Percentiles rank a stretch among this genome's conserved stretches.
Evolutionary conservation across 1,140 invertebrate species (phyloP).

Genomic region (Nixonia krombeini): DNA sequence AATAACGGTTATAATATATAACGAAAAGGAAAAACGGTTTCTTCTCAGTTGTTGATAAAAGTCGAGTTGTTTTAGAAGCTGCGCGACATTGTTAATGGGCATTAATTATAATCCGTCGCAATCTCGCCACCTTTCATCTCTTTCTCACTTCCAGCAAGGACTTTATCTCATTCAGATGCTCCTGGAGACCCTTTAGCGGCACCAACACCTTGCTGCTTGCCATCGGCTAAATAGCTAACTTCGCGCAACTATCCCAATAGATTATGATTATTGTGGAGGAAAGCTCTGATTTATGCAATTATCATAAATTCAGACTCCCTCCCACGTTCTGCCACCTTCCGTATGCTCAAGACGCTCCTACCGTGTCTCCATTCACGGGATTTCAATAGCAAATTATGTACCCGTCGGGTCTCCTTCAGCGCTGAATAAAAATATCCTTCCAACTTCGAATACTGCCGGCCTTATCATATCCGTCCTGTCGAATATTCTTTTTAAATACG

Average conservation of each 20-base stretch:
- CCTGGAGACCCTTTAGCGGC: slow-evolving; percentile 50
- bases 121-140: slow-evolving; percentile 31
- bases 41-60: too few relatives aligned
- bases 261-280: slow-evolving; percentile 72
- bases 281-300: slow-evolving; percentile 72
- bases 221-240: slow-evolving; percentile 71
- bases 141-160: slow-evolving; percentile 53
- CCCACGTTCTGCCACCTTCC: slow-evolving; percentile 60
- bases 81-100: slow-evolving; percentile 18
- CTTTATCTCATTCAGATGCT: slow-evolving; percentile 64
- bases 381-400: slow-evolving; percentile 69
- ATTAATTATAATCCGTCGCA: slow-evolving; percentile 46
- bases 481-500: not conserved
- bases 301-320: slow-evolving; percentile 68
- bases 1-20: too few relatives aligned
- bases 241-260: slow-evolving; percentile 71
- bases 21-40: too few relatives aligned
- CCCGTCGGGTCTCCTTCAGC: slow-evolving; percentile 46
- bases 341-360: slow-evolving; percentile 65
- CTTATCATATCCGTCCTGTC: slow-evolving; percentile 6
- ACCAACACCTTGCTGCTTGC: slow-evolving; percentile 56
- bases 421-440: slow-evolving; percentile 42
- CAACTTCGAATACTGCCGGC: slow-evolving; percentile 38
- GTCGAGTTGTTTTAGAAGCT: too few relatives aligned
- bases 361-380: slow-evolving; percentile 63